A percentile compares a stretch with the other conserved stretches of the same genome.
Conservation (phyloP, 2,888 invertebrate species). For the Tenodera sinensis region DNA sequence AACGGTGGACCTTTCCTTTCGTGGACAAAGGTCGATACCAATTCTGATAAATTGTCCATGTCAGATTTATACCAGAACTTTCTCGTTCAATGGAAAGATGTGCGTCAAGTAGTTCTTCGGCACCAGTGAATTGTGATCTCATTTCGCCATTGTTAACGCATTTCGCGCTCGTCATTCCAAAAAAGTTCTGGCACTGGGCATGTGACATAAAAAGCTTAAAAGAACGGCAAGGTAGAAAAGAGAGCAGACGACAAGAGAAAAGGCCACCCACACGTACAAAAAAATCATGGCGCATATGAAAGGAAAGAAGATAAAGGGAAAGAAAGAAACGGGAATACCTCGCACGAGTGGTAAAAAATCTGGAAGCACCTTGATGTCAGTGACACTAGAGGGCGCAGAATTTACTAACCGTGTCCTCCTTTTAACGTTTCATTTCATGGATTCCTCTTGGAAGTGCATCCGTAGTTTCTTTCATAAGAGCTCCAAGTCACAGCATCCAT, state of each 20-base stretch:
- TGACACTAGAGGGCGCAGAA: background rate
- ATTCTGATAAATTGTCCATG: no score
- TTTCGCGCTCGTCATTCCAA: background rate
- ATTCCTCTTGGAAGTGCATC: background rate
- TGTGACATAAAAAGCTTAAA: background rate
- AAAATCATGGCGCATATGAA: no score
- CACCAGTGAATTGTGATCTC: background rate
- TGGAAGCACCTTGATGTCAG: background rate
- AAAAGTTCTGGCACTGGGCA: background rate
- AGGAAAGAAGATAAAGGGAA: background rate
- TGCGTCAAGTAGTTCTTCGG: no score
- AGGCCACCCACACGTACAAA: no score
- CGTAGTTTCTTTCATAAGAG: background rate
- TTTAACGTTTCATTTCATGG: background rate
- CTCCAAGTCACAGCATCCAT: background rate
- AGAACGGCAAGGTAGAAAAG: background rate
- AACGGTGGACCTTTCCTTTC: no score
- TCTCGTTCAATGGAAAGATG: no score
- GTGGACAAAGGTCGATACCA: no score
- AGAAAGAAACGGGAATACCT: background rate
- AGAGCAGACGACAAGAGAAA: background rate
- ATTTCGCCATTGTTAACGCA: background rate
- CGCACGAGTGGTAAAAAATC: background rate
- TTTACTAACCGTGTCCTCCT: background rate
- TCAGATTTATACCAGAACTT: no score